Evolutionary conservation across 2,113 vertebrate genomes (phyloP).

Genomic region (Prunella fulvescens): DNA sequence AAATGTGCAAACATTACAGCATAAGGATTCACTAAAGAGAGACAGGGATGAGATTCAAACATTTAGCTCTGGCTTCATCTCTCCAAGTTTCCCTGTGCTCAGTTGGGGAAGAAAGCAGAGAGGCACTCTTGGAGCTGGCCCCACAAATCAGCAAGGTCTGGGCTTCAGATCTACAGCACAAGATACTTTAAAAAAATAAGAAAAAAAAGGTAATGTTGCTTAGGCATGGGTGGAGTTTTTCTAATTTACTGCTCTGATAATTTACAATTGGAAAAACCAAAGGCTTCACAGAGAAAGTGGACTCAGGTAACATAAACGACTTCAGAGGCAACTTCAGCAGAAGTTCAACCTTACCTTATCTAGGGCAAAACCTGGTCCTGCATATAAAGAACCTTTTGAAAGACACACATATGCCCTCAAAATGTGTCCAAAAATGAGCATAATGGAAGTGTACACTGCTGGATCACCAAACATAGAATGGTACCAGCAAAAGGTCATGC

Average conservation of each 20-base stretch:
- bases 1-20: not conserved
- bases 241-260: not conserved
- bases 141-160: not conserved
- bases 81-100: not conserved
- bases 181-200: not conserved
- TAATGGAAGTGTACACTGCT: not conserved
- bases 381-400: not conserved
- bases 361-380: not conserved
- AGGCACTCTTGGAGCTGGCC: not conserved
- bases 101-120: not conserved
- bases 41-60: not conserved
- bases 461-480: fast-evolving
- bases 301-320: not conserved
- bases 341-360: not conserved
- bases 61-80: not conserved
- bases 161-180: not conserved
- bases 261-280: not conserved
- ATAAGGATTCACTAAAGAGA: not conserved
- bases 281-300: not conserved
- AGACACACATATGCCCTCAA: not conserved
- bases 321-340: not conserved
- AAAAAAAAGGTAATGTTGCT: not conserved
- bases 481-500: not conserved
- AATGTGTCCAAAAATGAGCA: not conserved
- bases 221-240: not conserved